These are phyloP conservation scores for Acanthoscelides obtectus DNA, from an alignment of 2,888 invertebrate species.

Conservation along the genomic window DNA sequence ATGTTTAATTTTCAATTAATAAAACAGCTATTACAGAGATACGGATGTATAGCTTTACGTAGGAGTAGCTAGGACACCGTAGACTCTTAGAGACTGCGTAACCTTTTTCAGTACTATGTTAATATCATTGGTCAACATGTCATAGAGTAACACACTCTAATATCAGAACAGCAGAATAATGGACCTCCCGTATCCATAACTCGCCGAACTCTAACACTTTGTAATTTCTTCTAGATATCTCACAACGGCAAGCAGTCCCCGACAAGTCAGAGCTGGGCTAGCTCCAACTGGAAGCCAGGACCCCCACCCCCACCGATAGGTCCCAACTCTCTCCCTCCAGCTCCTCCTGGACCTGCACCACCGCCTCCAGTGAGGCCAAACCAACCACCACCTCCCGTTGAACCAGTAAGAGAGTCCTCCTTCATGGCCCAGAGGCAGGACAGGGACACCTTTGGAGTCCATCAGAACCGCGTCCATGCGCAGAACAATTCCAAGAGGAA, in stretches of 20 bases:
- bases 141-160: no score
- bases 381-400: conserved; percentile 64
- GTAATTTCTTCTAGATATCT: conserved; percentile 32
- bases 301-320: conserved; percentile 63
- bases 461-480: conserved; percentile 52
- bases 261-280: conserved; percentile 43
- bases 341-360: conserved; percentile 56
- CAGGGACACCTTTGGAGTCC: conserved; percentile 68
- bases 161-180: no score
- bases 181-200: no score
- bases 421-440: conserved; percentile 68
- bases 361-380: conserved; percentile 54
- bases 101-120: no score
- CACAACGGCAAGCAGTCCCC: conserved; percentile 44
- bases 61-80: no score
- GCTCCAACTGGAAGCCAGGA: conserved; percentile 50
- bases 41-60: no score
- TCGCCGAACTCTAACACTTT: not conserved
- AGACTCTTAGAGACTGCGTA: no score
- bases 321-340: conserved; percentile 54
- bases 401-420: conserved; percentile 51
- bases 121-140: no score
- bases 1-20: no score
- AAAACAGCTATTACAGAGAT: no score
- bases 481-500: conserved; percentile 44